Evolutionary conservation across 2,113 vertebrate species (phyloP), one percentile per base, ranked within the genome.

Genomic region (Nothobranchius kuhntae): DNA sequence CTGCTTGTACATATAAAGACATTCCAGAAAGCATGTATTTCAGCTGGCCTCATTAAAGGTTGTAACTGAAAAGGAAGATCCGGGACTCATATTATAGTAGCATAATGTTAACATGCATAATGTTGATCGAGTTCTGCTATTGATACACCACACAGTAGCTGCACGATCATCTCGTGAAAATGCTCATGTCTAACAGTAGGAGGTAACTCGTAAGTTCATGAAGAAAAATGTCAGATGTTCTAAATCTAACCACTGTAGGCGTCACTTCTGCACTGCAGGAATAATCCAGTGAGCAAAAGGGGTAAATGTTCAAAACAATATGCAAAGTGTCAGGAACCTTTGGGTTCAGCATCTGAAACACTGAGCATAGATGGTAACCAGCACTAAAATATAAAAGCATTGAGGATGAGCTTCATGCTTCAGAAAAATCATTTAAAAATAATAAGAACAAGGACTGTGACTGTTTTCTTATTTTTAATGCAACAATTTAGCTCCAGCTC

Each of bases 301-400:
- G 17, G 66, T 68, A 73, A 73, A 83, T 62, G 73, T 9, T 61
- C n/a, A 30, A 76, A 74, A 84, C 53, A 67, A 52, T 14, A 47
- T 21, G 53, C 10, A 65, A 50, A 53, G 24, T 24, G 26, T 45
- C 45, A 50, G 11, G 1, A 53, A 63, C 14, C 71, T 47, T 3
- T 53, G n/a, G 45, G 26, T 21, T 14, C 1, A 12, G 2, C 4
- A 21, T 53, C 10, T 62, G 53, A 51, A 73, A 73, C 53, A 15
- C 7, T 62, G 10, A 51, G 13, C 21, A 68, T 9, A 40, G 13
- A 45, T 38, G 57, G 10, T 76, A 26, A 51, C 81, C 75, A 55
- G 0, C 2, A 24, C 45, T 61, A 15, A 72, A 13, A 67, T 12
- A 54, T 50, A 45, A 64, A 73, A 56, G 13, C 48, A 52, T 17